Evolutionary conservation across 2,888 invertebrate genomes (phyloP).

Genomic region (Cantharis rufa): DNA sequence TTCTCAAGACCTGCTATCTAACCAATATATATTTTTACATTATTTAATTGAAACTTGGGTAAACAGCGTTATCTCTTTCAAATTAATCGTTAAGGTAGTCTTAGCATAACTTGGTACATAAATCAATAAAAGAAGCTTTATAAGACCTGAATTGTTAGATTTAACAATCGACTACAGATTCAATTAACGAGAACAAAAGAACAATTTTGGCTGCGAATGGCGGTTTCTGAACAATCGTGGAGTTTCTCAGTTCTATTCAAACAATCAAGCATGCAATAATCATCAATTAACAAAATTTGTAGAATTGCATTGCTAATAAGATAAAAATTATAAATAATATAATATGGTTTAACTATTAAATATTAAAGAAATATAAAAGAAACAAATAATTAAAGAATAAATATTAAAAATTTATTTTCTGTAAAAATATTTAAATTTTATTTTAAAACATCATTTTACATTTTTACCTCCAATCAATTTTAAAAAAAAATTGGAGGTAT

Average conservation of each 20-base stretch:
- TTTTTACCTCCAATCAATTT: too few relatives aligned
- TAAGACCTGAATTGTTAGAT: slow-evolving; percentile 15
- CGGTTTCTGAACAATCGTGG: slow-evolving; percentile 39
- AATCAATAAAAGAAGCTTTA: slow-evolving; percentile 8
- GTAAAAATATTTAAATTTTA: too few relatives aligned
- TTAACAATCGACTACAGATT: slow-evolving; percentile 52
- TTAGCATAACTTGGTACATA: slow-evolving; percentile 1
- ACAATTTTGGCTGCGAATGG: slow-evolving; percentile 54
- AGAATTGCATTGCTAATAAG: neutral
- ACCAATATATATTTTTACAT: too few relatives aligned
- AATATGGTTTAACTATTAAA: neutral
- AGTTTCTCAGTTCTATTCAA: slow-evolving; percentile 4
- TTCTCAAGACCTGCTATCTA: too few relatives aligned
- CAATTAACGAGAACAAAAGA: slow-evolving; percentile 55
- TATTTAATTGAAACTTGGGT: neutral
- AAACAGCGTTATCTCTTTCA: neutral
- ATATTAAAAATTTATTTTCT: too few relatives aligned
- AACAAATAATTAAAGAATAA: too few relatives aligned
- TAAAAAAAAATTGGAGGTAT: too few relatives aligned
- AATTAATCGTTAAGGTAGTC: neutral
- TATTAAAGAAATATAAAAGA: too few relatives aligned
- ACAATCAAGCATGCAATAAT: neutral
- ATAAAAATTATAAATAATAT: neutral
- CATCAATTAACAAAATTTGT: neutral
- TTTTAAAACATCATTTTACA: too few relatives aligned